phyloP scores from a whole-genome alignment of 2,113 vertebrate genomes.

The Pandion haliaetus region DNA sequence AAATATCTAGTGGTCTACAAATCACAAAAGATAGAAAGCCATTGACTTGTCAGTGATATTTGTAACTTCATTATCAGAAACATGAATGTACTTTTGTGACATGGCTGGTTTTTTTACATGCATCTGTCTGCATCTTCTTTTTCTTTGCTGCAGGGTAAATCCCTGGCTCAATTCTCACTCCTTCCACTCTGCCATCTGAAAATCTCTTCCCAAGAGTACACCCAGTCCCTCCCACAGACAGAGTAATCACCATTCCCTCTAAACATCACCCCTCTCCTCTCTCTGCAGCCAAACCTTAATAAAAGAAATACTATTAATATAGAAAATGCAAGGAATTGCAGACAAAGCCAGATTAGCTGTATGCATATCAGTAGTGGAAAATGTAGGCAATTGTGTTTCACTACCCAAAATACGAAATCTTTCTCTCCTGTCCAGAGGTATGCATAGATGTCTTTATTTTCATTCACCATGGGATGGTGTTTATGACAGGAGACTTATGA shows the following conservation, averaged over 20 bases:
- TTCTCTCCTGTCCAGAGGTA: background rate
- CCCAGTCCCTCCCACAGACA: rapidly evolving
- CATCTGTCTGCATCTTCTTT: background rate
- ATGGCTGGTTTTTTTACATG: background rate
- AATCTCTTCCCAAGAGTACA: background rate
- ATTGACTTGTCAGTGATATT: background rate
- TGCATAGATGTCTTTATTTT: background rate
- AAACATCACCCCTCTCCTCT: background rate
- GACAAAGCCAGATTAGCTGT: background rate
- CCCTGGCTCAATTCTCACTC: background rate
- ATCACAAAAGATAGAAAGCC: background rate
- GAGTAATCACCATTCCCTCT: background rate
- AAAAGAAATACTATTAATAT: background rate
- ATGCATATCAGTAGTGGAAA: background rate
- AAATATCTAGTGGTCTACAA: background rate
- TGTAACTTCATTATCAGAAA: background rate
- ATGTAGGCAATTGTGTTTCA: background rate
- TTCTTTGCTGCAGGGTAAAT: background rate
- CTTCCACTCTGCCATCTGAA: background rate
- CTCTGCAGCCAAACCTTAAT: background rate
- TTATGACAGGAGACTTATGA: background rate
- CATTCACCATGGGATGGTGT: background rate
- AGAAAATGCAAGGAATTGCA: background rate
- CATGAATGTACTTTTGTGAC: background rate
- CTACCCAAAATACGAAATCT: background rate